Conservation (phyloP, 2,888 invertebrate species). For the Rhagium mordax region DNA sequence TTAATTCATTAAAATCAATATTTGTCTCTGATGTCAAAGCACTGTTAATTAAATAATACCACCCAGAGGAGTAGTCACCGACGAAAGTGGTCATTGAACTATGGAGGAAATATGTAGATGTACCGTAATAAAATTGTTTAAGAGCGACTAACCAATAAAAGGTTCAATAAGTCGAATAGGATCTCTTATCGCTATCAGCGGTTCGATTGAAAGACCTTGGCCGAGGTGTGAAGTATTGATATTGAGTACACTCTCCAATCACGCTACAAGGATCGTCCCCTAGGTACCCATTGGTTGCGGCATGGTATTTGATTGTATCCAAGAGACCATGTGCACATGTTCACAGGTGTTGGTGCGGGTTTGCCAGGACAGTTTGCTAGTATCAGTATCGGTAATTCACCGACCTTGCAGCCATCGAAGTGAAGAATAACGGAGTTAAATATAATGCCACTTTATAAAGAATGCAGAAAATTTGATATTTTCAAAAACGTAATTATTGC, state of each 20-base stretch:
- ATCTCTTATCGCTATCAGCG: constrained; percentile 46
- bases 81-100: constrained; percentile 14
- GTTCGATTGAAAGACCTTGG: constrained; percentile 44
- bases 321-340: constrained; percentile 42
- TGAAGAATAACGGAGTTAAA: background rate
- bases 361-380: constrained; percentile 39
- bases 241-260: constrained; percentile 59
- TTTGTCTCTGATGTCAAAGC: background rate
- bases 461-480: background rate
- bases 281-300: constrained; percentile 58
- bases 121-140: background rate
- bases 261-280: constrained; percentile 56
- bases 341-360: constrained; percentile 48
- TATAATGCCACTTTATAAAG: background rate
- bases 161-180: constrained; percentile 25
- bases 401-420: constrained; percentile 31
- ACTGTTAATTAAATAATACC: background rate
- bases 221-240: constrained; percentile 60
- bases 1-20: background rate
- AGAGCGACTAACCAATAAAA: constrained; percentile 11
- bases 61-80: background rate
- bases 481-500: background rate
- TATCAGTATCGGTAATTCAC: constrained; percentile 51
- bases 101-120: background rate
- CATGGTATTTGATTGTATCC: constrained; percentile 50